A percentile compares a stretch with the other conserved stretches of the same genome.
Conservation (phyloP, 2,797 vertebrate genomes). For the Artibeus jamaicensis region DNA sequence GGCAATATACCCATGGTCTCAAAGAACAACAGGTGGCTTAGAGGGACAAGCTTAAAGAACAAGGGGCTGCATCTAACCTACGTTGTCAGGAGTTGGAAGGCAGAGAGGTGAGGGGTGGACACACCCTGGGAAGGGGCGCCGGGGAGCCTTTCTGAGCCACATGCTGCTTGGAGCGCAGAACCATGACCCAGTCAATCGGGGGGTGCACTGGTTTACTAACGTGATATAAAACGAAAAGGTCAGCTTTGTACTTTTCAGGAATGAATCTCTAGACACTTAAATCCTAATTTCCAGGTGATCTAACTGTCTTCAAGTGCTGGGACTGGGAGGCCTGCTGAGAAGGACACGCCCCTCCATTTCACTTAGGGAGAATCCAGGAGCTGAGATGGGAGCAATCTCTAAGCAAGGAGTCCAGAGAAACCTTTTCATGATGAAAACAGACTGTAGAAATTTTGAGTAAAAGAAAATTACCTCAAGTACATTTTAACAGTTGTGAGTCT, state of each 20-base stretch:
- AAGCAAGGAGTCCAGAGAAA: neutral
- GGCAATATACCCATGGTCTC: neutral
- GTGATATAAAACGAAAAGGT: neutral
- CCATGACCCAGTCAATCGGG: neutral
- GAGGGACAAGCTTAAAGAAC: no score
- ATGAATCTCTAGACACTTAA: neutral
- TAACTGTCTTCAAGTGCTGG: neutral
- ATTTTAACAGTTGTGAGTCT: conserved; percentile 4
- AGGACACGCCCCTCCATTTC: neutral
- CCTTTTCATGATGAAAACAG: conserved; percentile 1
- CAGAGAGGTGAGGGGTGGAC: neutral
- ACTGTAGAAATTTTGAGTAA: neutral
- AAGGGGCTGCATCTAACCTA: neutral
- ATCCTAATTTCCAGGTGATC: neutral
- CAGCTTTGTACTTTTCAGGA: neutral
- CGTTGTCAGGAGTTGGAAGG: neutral
- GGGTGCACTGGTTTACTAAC: neutral
- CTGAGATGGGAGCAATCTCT: neutral
- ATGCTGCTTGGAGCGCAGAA: neutral
- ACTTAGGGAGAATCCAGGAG: neutral
- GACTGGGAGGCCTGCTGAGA: neutral
- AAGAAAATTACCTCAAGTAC: neutral
- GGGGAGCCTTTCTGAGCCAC: neutral
- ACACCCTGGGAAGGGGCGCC: neutral
- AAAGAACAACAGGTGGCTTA: neutral